A percentile compares a stretch with the other conserved stretches of the same genome.
These are phyloP conservation scores for Neopipo cinnamomea DNA, from an alignment of 2,113 vertebrate species.

Conservation along the genomic window DNA sequence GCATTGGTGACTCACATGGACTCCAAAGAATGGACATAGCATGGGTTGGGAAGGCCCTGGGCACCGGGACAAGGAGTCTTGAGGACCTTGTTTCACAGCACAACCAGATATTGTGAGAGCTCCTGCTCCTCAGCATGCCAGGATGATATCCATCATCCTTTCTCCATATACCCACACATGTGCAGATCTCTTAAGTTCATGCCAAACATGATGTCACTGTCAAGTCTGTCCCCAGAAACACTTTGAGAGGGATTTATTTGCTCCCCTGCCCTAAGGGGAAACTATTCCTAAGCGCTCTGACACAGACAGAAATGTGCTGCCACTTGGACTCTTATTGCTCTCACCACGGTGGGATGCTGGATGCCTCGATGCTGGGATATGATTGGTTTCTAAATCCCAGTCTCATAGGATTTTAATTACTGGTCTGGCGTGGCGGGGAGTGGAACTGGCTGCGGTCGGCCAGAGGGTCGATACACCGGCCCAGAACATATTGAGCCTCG, in stretches of 20 bases:
- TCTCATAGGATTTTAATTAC: conserved; percentile 78
- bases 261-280: conserved; percentile 51
- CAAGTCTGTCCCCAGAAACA: conserved; percentile 31
- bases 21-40: not conserved
- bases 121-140: not conserved
- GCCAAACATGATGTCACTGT: conserved; percentile 18
- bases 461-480: conserved; percentile 72
- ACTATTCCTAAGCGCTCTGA: conserved; percentile 27
- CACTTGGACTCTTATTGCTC: conserved; percentile 64
- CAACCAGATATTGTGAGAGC: not conserved
- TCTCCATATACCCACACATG: fast-evolving
- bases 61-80: not conserved
- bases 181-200: not conserved
- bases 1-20: fast-evolving
- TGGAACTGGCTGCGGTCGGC: conserved; percentile 66
- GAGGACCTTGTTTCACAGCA: not conserved
- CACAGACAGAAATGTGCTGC: conserved; percentile 53
- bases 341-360: conserved; percentile 43
- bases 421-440: conserved; percentile 67
- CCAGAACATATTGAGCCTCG: conserved; percentile 76
- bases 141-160: not conserved
- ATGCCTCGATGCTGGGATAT: conserved; percentile 30
- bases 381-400: conserved; percentile 76
- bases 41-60: not conserved
- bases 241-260: conserved; percentile 37